phyloP scores from a whole-genome alignment of 2,113 vertebrate species.

The Hepsetus odoe region DNA sequence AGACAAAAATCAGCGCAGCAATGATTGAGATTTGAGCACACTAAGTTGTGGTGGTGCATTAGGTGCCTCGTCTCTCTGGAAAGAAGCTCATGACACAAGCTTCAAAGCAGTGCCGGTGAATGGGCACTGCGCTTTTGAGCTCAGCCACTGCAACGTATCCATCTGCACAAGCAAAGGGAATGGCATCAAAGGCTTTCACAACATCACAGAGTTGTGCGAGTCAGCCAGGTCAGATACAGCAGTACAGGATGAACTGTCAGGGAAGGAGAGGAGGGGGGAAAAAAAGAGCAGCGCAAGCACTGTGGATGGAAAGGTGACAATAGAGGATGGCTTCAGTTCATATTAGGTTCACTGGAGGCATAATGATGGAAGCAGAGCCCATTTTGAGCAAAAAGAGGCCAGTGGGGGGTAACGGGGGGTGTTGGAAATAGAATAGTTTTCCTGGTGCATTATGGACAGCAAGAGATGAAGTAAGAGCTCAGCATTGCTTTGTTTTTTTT shows the following conservation, averaged over 20 bases:
- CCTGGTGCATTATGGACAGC: not conserved
- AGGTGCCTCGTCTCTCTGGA: not conserved
- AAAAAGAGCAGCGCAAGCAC: not conserved
- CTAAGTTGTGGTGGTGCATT: conserved; percentile 14
- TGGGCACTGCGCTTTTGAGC: conserved; percentile 14
- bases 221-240: conserved; percentile 9
- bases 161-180: conserved; percentile 11
- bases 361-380: not conserved
- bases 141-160: conserved; percentile 14
- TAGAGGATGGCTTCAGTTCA: not conserved
- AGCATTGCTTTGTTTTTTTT: not conserved
- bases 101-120: conserved; percentile 46
- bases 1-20: not conserved
- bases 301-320: conserved; percentile 12
- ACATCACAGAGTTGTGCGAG: conserved; percentile 2
- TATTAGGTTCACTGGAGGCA: not conserved
- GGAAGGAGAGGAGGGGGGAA: not conserved
- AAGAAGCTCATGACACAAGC: conserved; percentile 14
- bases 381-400: not conserved
- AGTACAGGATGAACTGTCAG: not conserved
- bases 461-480: not conserved
- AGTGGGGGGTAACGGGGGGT: not conserved
- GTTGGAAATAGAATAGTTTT: not conserved
- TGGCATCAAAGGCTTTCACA: conserved; percentile 28
- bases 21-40: conserved; percentile 24